These are phyloP conservation scores for Pleuronectes platessa DNA, from an alignment of 2,113 vertebrate species.

Conservation along the genomic window DNA sequence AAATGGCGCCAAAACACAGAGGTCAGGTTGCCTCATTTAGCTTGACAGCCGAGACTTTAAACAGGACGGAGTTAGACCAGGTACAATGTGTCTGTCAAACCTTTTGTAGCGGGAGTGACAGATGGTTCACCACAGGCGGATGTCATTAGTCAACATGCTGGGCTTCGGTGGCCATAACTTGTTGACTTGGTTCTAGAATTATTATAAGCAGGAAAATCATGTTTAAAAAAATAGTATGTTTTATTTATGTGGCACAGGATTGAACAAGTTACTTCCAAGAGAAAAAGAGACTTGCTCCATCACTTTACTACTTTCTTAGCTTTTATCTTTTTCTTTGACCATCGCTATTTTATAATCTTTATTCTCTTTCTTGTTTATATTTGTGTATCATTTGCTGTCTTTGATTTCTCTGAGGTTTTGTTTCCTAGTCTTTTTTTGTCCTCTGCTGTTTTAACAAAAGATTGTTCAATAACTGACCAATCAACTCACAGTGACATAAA, in stretches of 20 bases:
- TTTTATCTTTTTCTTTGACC: neutral
- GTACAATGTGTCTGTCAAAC: constrained; percentile 27
- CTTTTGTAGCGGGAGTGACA: constrained; percentile 20
- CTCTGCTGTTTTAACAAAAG: neutral
- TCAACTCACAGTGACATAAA: neutral
- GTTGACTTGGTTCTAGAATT: neutral
- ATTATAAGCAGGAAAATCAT: neutral
- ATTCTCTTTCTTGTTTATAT: neutral
- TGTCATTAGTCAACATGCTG: constrained; percentile 9
- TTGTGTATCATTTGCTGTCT: no score
- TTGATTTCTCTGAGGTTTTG: no score
- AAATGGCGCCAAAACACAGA: constrained; percentile 37
- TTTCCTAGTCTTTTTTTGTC: neutral
- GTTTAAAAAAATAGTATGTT: neutral
- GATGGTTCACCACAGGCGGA: constrained; percentile 3
- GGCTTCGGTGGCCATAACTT: neutral
- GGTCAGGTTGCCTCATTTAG: constrained; percentile 45
- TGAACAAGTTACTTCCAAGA: neutral
- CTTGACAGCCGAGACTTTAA: constrained; percentile 48
- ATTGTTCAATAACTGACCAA: neutral
- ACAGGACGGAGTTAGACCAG: constrained; percentile 36
- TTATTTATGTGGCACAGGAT: neutral
- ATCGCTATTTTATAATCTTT: neutral
- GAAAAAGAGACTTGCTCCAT: neutral
- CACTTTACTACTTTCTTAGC: neutral